Conservation (phyloP, 1,140 invertebrate species). For the Diprion similis region DNA sequence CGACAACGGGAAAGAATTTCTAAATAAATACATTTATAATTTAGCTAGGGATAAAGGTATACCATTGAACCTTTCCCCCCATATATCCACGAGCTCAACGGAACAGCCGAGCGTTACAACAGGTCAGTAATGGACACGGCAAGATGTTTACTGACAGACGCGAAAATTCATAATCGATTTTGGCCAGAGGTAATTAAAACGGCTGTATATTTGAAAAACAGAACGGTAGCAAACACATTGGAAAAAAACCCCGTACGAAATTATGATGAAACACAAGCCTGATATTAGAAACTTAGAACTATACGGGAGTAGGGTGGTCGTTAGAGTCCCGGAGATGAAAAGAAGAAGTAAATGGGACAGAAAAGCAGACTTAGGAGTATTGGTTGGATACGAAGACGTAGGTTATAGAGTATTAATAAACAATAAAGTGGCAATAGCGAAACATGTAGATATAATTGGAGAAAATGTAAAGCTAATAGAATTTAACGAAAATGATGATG, state of each 20-base stretch:
- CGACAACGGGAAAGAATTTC: conserved; percentile 8
- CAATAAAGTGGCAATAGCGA: neutral
- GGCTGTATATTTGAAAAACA: conserved; percentile 8
- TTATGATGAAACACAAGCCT: neutral
- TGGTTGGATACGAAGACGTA: conserved; percentile 8
- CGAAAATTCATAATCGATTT: neutral
- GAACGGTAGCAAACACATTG: conserved; percentile 1
- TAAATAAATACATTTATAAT: conserved; percentile 4
- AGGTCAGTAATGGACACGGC: conserved; percentile 4
- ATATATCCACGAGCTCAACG: conserved; percentile 9
- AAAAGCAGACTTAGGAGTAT: conserved; percentile 4
- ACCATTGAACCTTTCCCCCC: neutral
- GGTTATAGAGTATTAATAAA: conserved; percentile 15
- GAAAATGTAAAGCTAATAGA: neutral
- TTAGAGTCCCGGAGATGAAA: conserved; percentile 8
- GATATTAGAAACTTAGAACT: conserved; percentile 18
- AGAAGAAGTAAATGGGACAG: neutral
- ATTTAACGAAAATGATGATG: conserved; percentile 9
- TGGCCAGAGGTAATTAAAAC: conserved; percentile 4
- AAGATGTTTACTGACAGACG: neutral
- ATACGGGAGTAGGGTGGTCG: conserved; percentile 8
- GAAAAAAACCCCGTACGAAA: conserved; percentile 16
- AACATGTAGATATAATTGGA: neutral
- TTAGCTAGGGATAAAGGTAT: conserved; percentile 1
- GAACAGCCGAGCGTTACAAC: conserved; percentile 6